Percentiles rank a stretch among this genome's conserved stretches.
Evolutionary conservation across 2,888 invertebrate species (phyloP).

Genomic region (Chymomyza fuscimana): DNA sequence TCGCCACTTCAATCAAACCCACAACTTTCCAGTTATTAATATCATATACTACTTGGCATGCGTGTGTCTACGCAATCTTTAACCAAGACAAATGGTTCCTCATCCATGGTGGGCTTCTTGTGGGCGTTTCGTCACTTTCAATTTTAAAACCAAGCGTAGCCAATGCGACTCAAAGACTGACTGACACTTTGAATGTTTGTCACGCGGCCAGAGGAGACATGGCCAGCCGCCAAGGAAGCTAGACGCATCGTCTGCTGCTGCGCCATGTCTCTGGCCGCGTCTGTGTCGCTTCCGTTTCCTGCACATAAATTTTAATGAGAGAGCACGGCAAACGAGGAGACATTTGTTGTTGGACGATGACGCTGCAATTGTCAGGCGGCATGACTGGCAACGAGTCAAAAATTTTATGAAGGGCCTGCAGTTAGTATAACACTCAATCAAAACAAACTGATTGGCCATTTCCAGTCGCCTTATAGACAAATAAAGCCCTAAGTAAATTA

Average conservation of each 20-base stretch:
- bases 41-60: too few species aligned
- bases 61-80: not conserved
- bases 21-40: not conserved
- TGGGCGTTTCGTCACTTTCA: conserved; percentile 70
- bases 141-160: conserved; percentile 43
- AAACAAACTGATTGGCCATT: conserved; percentile 13
- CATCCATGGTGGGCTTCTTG: conserved; percentile 30
- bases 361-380: conserved; percentile 25
- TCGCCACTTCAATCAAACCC: not conserved
- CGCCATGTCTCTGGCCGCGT: conserved; percentile 32
- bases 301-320: conserved; percentile 71
- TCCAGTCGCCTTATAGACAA: not conserved
- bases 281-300: conserved; percentile 69
- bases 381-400: conserved; percentile 12
- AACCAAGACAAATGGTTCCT: not conserved
- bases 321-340: conserved; percentile 19
- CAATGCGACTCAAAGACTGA: conserved; percentile 39
- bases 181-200: conserved; percentile 45
- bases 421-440: not conserved
- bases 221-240: not conserved
- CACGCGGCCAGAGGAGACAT: not conserved
- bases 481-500: conserved; percentile 11
- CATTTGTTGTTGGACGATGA: not conserved
- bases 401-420: not conserved
- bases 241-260: conserved; percentile 1